Evolutionary conservation across 2,113 vertebrate genomes (phyloP), one percentile per base, ranked within the genome.

Genomic region (Conger conger): DNA sequence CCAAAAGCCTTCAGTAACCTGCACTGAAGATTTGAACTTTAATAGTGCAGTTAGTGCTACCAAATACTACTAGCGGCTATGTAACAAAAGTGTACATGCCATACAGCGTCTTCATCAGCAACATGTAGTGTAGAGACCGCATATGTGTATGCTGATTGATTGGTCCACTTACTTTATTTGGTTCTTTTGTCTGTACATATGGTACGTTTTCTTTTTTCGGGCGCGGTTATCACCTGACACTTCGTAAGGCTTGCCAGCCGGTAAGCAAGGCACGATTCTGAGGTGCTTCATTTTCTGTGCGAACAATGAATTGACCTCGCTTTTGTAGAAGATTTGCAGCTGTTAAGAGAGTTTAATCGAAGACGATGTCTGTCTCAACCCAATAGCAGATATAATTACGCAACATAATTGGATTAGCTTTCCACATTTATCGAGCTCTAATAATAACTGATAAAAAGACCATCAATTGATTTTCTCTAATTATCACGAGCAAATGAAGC

Each of bases 331-430:
- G 18, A 30, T 68, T 38, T 20, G 33, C 16, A 6, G 33, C 35
- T 38, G 37, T 38, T 9, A 38, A 36, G 30, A 38, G 76, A 17
- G 33, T 78, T 78, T 78, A 78, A 78, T 38, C 17, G 16, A 37
- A 78, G 36, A 18, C 16, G 36, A 78, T 78, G 18, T 79, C 20
- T 53, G 23, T 79, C 57, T 63, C 35, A 78, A 2, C 50, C 20
- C 38, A 80, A 84, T 53, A 20, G 35, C 37, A 81, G 33, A 35
- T 73, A 54, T 50, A 76, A 76, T 85, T 85, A 53, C 20, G 38
- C 27, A 27, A 81, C 9, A 80, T 85, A 45, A 81, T 81, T 50
- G 38, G n/a, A n/a, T 78, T 73, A n/a, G 8, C 15, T 73, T 63
- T 50, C 40, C 3, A 27, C 7, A 42, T 50, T 27, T 36, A 11